These are phyloP conservation scores for Papilio machaon DNA, from an alignment of 1,140 invertebrate species.

Conservation along the genomic window DNA sequence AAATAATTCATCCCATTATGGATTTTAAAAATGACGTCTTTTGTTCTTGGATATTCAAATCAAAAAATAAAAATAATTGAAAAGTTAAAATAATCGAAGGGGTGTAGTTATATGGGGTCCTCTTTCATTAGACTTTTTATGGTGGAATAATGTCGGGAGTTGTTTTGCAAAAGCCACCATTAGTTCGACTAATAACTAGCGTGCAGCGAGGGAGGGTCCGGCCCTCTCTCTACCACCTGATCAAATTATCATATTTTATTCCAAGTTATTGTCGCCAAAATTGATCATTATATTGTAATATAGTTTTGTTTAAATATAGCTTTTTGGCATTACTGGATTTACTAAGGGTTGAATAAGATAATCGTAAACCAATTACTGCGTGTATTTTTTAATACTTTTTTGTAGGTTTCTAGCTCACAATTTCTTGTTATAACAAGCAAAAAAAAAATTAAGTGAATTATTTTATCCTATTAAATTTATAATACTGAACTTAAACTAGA, in stretches of 20 bases:
- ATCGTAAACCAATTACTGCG: not conserved
- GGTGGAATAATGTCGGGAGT: slow-evolving; percentile 66
- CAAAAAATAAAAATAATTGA: slow-evolving; percentile 43
- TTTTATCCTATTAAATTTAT: no score
- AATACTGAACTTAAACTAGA: not conserved
- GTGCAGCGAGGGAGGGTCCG: slow-evolving; percentile 46
- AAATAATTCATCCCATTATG: slow-evolving; percentile 5
- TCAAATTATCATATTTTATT: slow-evolving; percentile 73
- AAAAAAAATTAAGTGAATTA: no score
- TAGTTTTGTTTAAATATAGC: slow-evolving; percentile 71
- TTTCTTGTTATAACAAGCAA: no score
- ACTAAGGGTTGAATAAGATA: slow-evolving; percentile 8
- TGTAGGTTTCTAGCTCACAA: no score
- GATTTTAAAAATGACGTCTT: not conserved
- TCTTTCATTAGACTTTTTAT: slow-evolving; percentile 69
- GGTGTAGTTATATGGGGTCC: slow-evolving; percentile 52
- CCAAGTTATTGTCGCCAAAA: slow-evolving; percentile 61
- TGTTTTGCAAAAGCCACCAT: slow-evolving; percentile 75
- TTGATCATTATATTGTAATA: slow-evolving; percentile 70
- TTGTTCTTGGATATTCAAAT: slow-evolving; percentile 42
- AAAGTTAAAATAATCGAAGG: slow-evolving; percentile 72
- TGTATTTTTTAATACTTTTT: no score
- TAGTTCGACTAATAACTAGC: slow-evolving; percentile 69
- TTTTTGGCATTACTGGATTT: slow-evolving; percentile 54
- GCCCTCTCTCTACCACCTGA: slow-evolving; percentile 56